Base-by-base conservation (phyloP, 2,797 vertebrate genomes). In the Hafferia zeledoni region DNA sequence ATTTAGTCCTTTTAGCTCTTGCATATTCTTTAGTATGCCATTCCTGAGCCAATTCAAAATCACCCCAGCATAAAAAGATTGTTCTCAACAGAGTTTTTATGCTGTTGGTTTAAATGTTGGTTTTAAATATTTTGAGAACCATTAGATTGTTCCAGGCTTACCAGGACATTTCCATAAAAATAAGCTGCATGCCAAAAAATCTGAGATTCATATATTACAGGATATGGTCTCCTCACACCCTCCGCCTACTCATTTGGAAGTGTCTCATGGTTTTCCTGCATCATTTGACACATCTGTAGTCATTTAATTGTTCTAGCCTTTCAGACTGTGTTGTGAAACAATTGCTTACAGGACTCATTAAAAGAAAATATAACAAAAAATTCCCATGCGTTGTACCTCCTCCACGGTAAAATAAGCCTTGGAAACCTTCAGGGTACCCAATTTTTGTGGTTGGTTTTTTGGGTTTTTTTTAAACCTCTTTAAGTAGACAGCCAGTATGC, bases 211-310 rank as follows among this genome's bases (percentile, higher is more conserved):
- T 95, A 83, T 95, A 96, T 90, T 92, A 94, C 94, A 96, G 96
- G 94, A 96, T 96, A 97, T 96, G 95, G 94, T 91, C 95, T 96
- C 77, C 91, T 96, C 92, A 91, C 95, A 95, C 91, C 94, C 95
- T 95, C 94, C 91, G 47, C 95, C 96, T 95, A 96, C 95, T 94
- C 94, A 67, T 95, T 92, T 96, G 95, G 95, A 97, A 95, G 82
- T 82, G 91, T 95, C 94, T 96, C 92, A 91, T 96, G 94, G 87
- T 93, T 95, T 97, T 96, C 94, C 92, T 97, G 95, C 95, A 95
- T 95, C 89, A 74, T 95, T 94, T 97, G 89, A 93, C 92, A 97
- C 96, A 97, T 96, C 96, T 97, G 96, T 92, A 96, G 76, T 95
- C 87, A 89, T 86, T 97, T 96, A 97, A 96, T 96, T 96, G 94